Evolutionary conservation across 2,113 vertebrate species (phyloP), one percentile per base, ranked within the genome.

Genomic region (Eublepharis macularius): DNA sequence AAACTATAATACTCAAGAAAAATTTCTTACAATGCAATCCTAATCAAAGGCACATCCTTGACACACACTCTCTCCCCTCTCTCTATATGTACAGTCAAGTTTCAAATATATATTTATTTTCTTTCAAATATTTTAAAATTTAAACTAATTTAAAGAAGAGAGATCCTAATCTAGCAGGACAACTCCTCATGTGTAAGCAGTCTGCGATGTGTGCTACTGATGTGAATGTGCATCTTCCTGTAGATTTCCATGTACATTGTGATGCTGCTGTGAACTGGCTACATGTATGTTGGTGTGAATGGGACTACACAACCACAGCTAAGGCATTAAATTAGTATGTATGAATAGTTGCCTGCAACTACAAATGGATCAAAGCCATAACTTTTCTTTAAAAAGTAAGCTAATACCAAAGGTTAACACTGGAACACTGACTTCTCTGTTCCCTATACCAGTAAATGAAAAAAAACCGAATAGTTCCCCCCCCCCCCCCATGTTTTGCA

Each of bases 311-410:
- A 70, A 54, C 13, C 34, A 39, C 26, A 70, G 49, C 65, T 26
- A 24, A 24, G n/a, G 34, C 47, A 36, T 29, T 70, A 65, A 69
- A 9, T 32, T 16, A 36, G 49, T 81, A 70, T 14, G 26, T 34
- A 49, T 41, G 26, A 81, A 32, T 24, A 49, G 34, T 36, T 69
- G 5, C 45, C n/a, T 47, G 19, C 60, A n/a, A 68, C 65, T 36
- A 69, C 4, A 34, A 14, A 6, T 69, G n/a, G 2, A 34, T 36
- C n/a, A 36, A 29, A 2, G 16, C 32, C 29, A 34, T 36, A 68
- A 73, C 41, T 70, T 72, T 72, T 32, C 51, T 82, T 88, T 79
- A 86, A 80, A 79, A 85, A 76, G 41, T 73, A 34, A 79, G 26
- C 65, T 13, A 29, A 34, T 65, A 54, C 17, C 80, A 76, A 88